Conservation (phyloP, 2,888 invertebrate species). For the Pammene aurita region DNA sequence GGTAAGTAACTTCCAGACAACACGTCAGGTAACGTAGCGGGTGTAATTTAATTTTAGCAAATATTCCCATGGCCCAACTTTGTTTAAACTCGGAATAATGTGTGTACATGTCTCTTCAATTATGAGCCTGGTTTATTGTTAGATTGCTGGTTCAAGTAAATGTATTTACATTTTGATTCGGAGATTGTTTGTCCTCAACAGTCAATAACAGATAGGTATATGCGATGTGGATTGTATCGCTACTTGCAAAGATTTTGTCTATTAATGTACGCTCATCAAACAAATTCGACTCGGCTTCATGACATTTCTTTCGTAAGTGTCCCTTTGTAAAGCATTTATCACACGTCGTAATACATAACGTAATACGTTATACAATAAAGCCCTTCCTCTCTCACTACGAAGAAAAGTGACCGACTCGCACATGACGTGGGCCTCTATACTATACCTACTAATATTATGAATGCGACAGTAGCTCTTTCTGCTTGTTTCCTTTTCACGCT, state of each 20-base stretch:
- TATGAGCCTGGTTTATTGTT: conserved; percentile 17
- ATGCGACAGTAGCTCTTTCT: no score
- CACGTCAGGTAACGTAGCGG: conserved; percentile 23
- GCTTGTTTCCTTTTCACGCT: no score
- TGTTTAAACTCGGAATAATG: conserved; percentile 32
- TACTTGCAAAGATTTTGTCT: neutral
- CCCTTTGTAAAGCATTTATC: no score
- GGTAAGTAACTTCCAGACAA: conserved; percentile 30
- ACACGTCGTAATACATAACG: no score
- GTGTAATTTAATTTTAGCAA: conserved; percentile 17
- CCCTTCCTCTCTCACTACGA: no score
- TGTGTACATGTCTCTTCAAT: conserved; percentile 19
- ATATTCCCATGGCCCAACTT: conserved; percentile 12
- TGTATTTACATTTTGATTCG: conserved; percentile 13
- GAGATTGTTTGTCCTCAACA: conserved; percentile 3
- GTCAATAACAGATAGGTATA: neutral
- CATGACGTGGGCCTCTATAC: no score
- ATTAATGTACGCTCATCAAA: neutral
- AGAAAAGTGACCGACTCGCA: no score
- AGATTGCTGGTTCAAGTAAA: conserved; percentile 14
- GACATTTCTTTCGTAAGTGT: no score
- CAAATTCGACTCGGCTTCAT: neutral
- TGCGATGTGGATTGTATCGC: neutral
- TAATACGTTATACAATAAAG: no score
- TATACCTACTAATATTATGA: no score